Base-by-base conservation (phyloP, 2,888 invertebrate genomes). In the Liopterus haemorrhoidalis region DNA sequence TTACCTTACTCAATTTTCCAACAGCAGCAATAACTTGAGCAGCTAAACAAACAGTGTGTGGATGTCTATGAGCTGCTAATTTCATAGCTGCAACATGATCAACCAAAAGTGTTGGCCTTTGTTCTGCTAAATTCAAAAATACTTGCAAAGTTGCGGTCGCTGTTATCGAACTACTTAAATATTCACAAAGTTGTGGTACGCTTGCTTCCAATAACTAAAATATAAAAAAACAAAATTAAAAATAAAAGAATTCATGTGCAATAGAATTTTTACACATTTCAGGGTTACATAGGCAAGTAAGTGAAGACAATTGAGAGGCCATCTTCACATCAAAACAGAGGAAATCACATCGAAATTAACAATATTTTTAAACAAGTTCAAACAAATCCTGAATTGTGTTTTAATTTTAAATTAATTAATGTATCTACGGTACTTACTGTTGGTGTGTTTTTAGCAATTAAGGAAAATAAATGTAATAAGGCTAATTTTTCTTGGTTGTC, bases 401-500 rank as follows among this genome's bases (percentile, higher is more conserved):
- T n/a, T n/a, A n/a, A n/a, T n/a, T n/a, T n/a, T n/a, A n/a, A n/a
- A n/a, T 24, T 24, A 24, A n/a, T 44, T n/a, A n/a, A n/a, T n/a
- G n/a, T n/a, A n/a, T n/a, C n/a, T n/a, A n/a, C n/a, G n/a, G n/a
- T n/a, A 64, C 70, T 66, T 69, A 83, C 87, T 49, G 79, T 76
- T 0, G 90, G 85, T 56, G 86, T 82, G 53, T 85, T 77, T 57
- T 81, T 82, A 1, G 90, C 90, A 48, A 94, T 85, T 55, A 86
- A 75, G 43, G 85, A 79, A 61, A 91, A 86, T 33, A 94, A 72
- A 54, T 85, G 81, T 37, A 95, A 76, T 18, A 95, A 71, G 1
- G 90, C 87, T 57, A 86, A 75, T 65, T 87, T 85, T 68, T 94
- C 94, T 52, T 86, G 81, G 48, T 82, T 81, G 61, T 92, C 92